phyloP scores from a whole-genome alignment of 1,140 invertebrate genomes.

The Nomia melanderi region DNA sequence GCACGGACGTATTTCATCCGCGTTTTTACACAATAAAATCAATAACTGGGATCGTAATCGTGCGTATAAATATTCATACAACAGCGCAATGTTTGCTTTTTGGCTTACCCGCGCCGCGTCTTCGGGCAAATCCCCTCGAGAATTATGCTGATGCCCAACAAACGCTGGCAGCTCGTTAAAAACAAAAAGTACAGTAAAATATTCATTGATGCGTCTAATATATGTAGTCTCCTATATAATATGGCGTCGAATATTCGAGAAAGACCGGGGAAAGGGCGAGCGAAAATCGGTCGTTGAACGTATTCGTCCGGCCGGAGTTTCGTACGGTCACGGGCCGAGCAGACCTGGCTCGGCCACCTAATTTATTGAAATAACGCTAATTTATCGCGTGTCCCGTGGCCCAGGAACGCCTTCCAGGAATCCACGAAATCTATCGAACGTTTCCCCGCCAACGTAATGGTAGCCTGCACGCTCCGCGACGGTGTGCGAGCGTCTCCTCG shows the following conservation, averaged over 20 bases:
- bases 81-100: too few species aligned
- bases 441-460: constrained; percentile 9
- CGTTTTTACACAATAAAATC: too few species aligned
- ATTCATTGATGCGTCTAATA: background rate
- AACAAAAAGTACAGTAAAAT: too few species aligned
- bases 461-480: background rate
- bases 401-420: constrained; percentile 42
- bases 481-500: background rate
- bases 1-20: too few species aligned
- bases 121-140: too few species aligned
- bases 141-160: too few species aligned
- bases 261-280: background rate
- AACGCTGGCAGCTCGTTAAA: too few species aligned
- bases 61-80: too few species aligned
- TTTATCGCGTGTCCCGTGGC: constrained; percentile 51
- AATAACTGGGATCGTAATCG: too few species aligned
- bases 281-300: constrained; percentile 10
- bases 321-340: background rate
- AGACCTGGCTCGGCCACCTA: constrained; percentile 17
- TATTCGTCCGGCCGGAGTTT: background rate
- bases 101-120: too few species aligned
- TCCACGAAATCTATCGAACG: constrained; percentile 50
- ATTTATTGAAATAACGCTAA: constrained; percentile 59
- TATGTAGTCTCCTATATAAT: background rate
- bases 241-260: background rate